Percentiles rank a stretch among this genome's conserved stretches.
Conservation (phyloP, 2,797 vertebrate genomes). For the Enteromius afrohamiltoni region DNA sequence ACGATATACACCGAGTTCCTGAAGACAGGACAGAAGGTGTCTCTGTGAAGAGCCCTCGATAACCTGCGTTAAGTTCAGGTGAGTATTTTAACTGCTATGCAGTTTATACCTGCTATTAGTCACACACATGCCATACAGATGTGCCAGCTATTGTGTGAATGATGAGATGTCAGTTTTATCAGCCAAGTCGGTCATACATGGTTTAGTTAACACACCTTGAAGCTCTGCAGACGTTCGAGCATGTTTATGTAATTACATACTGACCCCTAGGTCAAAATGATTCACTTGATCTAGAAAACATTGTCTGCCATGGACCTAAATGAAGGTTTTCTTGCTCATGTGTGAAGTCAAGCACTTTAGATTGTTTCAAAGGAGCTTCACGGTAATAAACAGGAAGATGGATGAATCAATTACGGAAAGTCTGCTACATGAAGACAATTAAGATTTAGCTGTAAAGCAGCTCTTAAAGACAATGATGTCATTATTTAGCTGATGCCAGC, state of each 20-base stretch:
- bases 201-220: not conserved
- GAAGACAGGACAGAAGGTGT: not conserved
- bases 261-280: not conserved
- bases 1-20: not conserved
- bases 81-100: conserved; percentile 3
- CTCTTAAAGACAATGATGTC: not conserved
- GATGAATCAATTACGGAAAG: not conserved
- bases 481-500: not conserved
- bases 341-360: not conserved
- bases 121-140: not conserved
- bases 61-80: conserved; percentile 11
- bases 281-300: not conserved
- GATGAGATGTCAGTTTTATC: no score
- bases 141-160: not conserved
- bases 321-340: not conserved
- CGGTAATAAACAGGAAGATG: not conserved
- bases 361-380: not conserved
- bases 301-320: not conserved
- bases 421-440: not conserved
- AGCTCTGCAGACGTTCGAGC: not conserved
- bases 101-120: not conserved
- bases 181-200: not conserved
- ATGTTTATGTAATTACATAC: not conserved
- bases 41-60: not conserved
- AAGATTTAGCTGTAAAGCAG: not conserved